Conservation (phyloP, 2,113 vertebrate species). For the Pantherophis guttatus region DNA sequence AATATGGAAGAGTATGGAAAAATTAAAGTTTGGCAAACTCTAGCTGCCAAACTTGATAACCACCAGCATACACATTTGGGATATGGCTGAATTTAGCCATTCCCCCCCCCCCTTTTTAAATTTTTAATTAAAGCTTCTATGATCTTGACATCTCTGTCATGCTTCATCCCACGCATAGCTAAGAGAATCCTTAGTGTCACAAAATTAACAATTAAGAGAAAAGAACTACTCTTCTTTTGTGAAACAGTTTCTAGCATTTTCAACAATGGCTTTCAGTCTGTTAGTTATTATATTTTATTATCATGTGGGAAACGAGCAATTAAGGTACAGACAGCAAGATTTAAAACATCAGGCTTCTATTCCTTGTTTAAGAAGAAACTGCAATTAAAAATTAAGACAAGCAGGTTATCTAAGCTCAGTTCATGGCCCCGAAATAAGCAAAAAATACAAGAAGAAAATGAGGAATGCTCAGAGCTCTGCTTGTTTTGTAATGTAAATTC, state of each 20-base stretch:
- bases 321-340: neutral
- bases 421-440: neutral
- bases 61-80: neutral
- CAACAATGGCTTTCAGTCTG: neutral
- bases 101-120: conserved; percentile 16
- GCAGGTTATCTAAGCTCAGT: neutral
- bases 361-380: neutral
- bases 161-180: conserved; percentile 43
- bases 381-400: neutral
- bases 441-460: neutral
- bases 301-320: neutral
- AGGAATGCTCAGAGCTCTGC: neutral
- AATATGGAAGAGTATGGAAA: neutral
- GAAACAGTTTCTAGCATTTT: neutral
- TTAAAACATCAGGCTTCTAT: neutral
- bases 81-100: conserved; percentile 5
- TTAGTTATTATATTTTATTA: neutral
- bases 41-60: neutral
- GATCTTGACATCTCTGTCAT: conserved; percentile 17
- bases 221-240: neutral
- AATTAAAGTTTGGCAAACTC: neutral
- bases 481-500: neutral
- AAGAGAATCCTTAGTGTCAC: neutral
- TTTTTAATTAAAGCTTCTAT: conserved; percentile 37
- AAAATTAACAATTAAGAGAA: neutral